phyloP scores from a whole-genome alignment of 1,140 invertebrate species.

The Lordiphosa stackelbergi region DNA sequence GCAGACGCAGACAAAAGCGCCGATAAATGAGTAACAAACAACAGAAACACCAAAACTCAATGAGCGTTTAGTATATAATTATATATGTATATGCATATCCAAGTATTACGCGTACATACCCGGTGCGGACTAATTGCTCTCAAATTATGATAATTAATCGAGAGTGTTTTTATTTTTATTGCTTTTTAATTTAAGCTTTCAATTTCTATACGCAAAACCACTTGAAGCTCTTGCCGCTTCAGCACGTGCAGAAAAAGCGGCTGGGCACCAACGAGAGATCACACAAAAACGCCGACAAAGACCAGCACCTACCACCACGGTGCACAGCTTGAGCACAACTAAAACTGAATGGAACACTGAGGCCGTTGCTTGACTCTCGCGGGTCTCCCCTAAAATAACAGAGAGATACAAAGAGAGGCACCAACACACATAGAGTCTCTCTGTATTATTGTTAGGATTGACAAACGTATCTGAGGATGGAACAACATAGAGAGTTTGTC shows the following conservation, averaged over 20 bases:
- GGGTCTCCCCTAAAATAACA: slow-evolving; percentile 1
- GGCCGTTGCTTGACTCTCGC: slow-evolving; percentile 1
- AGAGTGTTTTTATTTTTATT: no score
- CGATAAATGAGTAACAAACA: slow-evolving; percentile 9
- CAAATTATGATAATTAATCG: no score
- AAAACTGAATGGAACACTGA: slow-evolving; percentile 19
- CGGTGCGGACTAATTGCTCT: background rate
- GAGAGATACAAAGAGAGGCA: slow-evolving; percentile 1
- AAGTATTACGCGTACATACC: slow-evolving; percentile 6
- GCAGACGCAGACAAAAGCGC: slow-evolving; percentile 7
- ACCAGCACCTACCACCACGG: slow-evolving; percentile 9
- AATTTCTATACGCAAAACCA: slow-evolving; percentile 5
- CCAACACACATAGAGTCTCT: no score
- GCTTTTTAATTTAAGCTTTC: background rate
- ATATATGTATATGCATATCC: background rate
- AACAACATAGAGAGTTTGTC: background rate
- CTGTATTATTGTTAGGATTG: background rate
- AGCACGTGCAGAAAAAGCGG: slow-evolving; percentile 6
- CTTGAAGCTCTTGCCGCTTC: slow-evolving; percentile 6
- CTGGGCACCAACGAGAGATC: background rate
- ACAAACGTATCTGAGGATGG: background rate
- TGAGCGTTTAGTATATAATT: slow-evolving; percentile 5
- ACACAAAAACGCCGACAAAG: slow-evolving; percentile 1
- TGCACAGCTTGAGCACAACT: slow-evolving; percentile 33
- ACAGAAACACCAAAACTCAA: slow-evolving; percentile 5